Evolutionary conservation across 2,797 vertebrate genomes (phyloP), one percentile per base, ranked within the genome.

Genomic region (Sandelia bainsii): DNA sequence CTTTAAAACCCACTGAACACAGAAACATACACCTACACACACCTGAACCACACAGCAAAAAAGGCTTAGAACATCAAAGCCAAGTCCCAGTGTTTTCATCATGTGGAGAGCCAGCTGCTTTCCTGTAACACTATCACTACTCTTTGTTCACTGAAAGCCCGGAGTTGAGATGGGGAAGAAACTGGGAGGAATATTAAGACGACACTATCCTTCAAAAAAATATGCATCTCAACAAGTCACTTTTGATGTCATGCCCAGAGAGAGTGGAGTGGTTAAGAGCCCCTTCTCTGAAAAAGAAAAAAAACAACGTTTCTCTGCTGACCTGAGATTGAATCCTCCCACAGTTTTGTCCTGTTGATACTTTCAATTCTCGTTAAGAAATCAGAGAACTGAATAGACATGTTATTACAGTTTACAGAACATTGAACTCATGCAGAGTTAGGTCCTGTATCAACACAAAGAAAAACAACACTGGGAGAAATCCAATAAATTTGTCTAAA

Each of bases 31-130:
- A 5, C 27, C 19, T 23, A 45, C 57, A 53, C 79, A 67, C 20
- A 39, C 59, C 61, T 71, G 69, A 75, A 74, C 48, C 53, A 63
- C 70, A 72, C 54, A 72, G 32, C 73, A 79, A 77, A 48, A 81
- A 81, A 80, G 62, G 74, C 79, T 82, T 44, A 52, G 39, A 48
- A 81, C 83, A 92, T 90, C 83, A 91, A 89, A 90, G 82, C 50
- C 39, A n/a, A 9, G 48, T 69, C 61, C 60, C 17, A 20, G 72
- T 79, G 77, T 84, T 85, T 87, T 87, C 72, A 88, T 86, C 84
- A 79, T 77, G 77, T 79, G 60, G 76, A 77, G 74, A 83, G 75
- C 77, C 71, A 83, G 83, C 84, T 86, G 66, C 80, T 72, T 52
- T 82, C 75, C 54, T 40, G 40, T 61, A 83, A 80, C 75, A 76